These are phyloP conservation scores for Sepioteuthis lessoniana DNA, from an alignment of 2,888 invertebrate species.

Conservation along the genomic window DNA sequence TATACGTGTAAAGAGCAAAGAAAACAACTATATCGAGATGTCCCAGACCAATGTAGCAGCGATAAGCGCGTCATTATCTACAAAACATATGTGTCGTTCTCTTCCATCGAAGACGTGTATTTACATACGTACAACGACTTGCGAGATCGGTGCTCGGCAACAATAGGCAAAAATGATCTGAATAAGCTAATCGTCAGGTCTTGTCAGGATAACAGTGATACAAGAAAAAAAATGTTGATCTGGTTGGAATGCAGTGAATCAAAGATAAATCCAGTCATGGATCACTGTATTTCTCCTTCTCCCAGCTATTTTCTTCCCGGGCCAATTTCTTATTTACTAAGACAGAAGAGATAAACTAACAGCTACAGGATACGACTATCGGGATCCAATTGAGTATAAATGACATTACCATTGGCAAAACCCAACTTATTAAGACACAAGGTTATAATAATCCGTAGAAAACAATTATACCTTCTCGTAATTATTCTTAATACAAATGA, in stretches of 20 bases:
- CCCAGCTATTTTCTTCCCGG: no score
- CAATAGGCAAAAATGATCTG: not conserved
- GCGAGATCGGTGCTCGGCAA: conserved; percentile 8
- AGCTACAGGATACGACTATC: no score
- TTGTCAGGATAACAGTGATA: not conserved
- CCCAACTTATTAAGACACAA: no score
- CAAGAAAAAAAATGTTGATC: not conserved
- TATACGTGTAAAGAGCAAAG: not conserved
- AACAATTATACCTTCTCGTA: no score
- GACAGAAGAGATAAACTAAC: not conserved
- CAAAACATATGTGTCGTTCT: conserved; percentile 33
- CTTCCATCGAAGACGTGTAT: not conserved
- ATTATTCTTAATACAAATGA: no score
- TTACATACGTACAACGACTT: not conserved
- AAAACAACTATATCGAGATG: not conserved
- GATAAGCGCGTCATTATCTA: conserved; percentile 33
- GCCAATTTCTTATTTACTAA: not conserved
- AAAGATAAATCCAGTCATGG: not conserved
- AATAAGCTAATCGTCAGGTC: not conserved
- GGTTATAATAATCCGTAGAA: no score
- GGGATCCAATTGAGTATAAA: no score
- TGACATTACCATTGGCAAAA: no score
- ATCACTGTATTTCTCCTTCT: not conserved
- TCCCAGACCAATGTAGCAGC: not conserved
- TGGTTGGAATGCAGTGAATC: not conserved